Conservation (phyloP, 2,113 vertebrate species). For the Irena cyanogastra region DNA sequence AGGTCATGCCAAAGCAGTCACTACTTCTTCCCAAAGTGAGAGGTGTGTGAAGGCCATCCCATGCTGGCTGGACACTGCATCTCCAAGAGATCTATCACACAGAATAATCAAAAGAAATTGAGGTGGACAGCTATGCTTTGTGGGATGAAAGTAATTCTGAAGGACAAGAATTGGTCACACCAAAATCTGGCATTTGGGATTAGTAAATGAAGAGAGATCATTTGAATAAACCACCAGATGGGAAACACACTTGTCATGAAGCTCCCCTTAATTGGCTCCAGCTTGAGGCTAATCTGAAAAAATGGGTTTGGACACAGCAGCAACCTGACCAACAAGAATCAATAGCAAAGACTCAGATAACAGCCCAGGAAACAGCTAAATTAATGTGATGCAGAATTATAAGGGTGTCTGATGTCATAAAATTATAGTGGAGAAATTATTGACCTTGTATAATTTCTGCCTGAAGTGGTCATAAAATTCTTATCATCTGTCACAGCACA, state of each 20-base stretch:
- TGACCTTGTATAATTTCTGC: conserved; percentile 7
- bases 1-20: neutral
- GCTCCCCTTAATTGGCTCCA: neutral
- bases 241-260: neutral
- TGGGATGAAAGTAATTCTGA: neutral
- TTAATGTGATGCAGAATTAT: neutral
- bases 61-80: neutral
- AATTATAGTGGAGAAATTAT: neutral
- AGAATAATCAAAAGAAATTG: neutral
- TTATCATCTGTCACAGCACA: neutral
- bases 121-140: neutral
- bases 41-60: neutral
- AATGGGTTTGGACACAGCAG: neutral
- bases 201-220: neutral
- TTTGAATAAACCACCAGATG: conserved; percentile 2
- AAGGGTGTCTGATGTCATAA: neutral
- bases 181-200: neutral
- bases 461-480: neutral
- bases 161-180: neutral
- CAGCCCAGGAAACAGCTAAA: neutral
- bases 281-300: neutral
- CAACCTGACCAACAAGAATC: neutral
- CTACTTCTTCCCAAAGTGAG: neutral
- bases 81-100: neutral
- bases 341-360: neutral